Base-by-base conservation (phyloP, 2,113 vertebrate species). In the Sebastes fasciatus region DNA sequence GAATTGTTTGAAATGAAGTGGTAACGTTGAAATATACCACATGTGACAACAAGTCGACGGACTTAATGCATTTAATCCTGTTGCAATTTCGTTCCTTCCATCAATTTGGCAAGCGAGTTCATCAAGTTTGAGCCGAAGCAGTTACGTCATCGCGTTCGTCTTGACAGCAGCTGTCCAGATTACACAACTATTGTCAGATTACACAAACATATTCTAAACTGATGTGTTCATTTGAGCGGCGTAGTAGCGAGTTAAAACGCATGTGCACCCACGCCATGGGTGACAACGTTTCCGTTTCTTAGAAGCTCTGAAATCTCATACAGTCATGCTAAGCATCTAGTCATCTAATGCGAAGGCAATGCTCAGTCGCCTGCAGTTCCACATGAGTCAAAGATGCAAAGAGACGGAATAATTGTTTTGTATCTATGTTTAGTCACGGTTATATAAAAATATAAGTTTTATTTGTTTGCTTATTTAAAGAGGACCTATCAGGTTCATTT, bases 91-190 rank as follows among this genome's bases (percentile, higher is more conserved):
- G 12, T 62, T 61, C 23, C 61, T 57, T 68, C 46, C 70, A 34
- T 23, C 5, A 1, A 74, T 55, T 46, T 71, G 42, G 45, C 77
- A 63, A 17, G 19, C 1, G 17, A 48, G 26, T 77, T 54, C 5
- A 71, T 48, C 77, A 74, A 86, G 64, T 79, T 68, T 54, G n/a
- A 71, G 49, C 68, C 4, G 43, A 80, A 52, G 58, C 11, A 0
- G 61, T 77, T 63, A 52, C 43, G 65, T 84, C 77, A 80, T 78
- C 48, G 12, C 9, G 5, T n/a, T 43, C 40, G 42, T 76, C 76
- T 9, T 72, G 66, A 80, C 82, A 46, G n/a, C 71, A 68, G 79
- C 79, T 79, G 74, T 48, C 16, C 48, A 21, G 49, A 74, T 89
- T 83, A 77, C 74, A 65, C 77, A 83, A 76, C 65, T 48, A 1